Evolutionary conservation across 2,888 invertebrate genomes (phyloP).

Genomic region (Carterocephalus palaemon): DNA sequence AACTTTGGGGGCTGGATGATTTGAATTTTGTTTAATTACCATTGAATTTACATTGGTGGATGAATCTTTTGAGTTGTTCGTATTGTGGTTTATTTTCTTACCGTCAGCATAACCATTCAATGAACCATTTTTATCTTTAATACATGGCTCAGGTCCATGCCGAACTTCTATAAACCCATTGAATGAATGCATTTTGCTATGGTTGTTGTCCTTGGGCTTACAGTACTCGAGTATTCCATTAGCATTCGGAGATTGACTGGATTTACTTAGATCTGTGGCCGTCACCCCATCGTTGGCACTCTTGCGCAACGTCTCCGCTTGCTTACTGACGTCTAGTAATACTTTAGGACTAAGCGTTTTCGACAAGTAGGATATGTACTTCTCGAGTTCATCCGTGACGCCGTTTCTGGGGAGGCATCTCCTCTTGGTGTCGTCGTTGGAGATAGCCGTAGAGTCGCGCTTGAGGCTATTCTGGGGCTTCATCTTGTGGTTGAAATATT

Average conservation of each 20-base stretch:
- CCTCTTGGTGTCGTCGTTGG: conserved; percentile 61
- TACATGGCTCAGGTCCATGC: conserved; percentile 47
- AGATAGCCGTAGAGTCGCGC: conserved; percentile 54
- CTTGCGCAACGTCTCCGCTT: conserved; percentile 39
- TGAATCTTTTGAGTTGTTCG: conserved; percentile 44
- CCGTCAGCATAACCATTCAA: conserved; percentile 54
- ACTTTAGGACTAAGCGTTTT: conserved; percentile 73
- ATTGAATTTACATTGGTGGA: conserved; percentile 55
- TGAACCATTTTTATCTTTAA: conserved; percentile 51
- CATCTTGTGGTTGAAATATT: conserved; percentile 91
- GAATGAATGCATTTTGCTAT: conserved; percentile 47
- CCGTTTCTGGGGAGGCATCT: conserved; percentile 71
- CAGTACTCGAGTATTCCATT: conserved; percentile 54
- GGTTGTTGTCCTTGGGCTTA: conserved; percentile 51
- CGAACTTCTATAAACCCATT: conserved; percentile 65
- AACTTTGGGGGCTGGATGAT: conserved; percentile 46
- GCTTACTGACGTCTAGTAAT: conserved; percentile 64
- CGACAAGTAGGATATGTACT: conserved; percentile 72
- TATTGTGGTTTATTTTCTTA: conserved; percentile 44
- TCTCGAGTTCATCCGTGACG: conserved; percentile 69
- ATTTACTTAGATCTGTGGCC: conserved; percentile 49
- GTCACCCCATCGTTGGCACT: conserved; percentile 40
- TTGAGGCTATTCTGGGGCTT: conserved; percentile 81
- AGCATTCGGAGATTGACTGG: conserved; percentile 37
- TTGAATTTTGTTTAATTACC: conserved; percentile 41